Evolutionary conservation across 2,888 invertebrate genomes (phyloP), one percentile per base, ranked within the genome.

Genomic region (Galeopsomyia nigrocyanea): DNA sequence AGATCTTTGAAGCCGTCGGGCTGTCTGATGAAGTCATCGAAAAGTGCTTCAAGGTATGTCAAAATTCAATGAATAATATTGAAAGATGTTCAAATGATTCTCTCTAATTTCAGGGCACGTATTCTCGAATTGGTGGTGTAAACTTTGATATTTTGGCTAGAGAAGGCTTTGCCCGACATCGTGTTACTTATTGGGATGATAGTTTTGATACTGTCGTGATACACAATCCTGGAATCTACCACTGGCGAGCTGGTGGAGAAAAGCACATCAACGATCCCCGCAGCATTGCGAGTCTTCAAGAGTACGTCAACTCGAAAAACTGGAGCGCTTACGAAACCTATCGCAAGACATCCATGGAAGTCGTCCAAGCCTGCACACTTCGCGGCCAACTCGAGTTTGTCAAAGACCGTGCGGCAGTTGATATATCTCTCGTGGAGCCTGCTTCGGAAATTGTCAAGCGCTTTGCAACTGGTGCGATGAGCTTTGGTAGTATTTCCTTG

Each of bases 1-100:
- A 99, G 88, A 99, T 99, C 80, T 99, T 99, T 84, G 99, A 99
- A 87, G 98, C 98, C 0, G 98, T 99, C 13, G 99, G 99, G 0
- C 87, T 99, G 60, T 93, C 94, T 51, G 91, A 94, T 73, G 98
- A 99, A 81, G 95, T 99, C 0, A 91, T 99, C 74, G 94, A 97
- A 71, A 95, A 95, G 82, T 98, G 99, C 87, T 99, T 99, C 88
- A 94, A 88, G 90, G 87, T 89, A 79, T 90, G 91, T 76, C 91
- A 91, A 0, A 91, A 60, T 60, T n/a, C 13, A n/a, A 46, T 0
- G 21, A 63, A 2, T 39, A 55, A 3, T 21, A 6, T 49, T 50
- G 13, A 3, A 61, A 9, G 65, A 67, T 72, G 56, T 56, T 67
- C 73, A 60, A 69, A 46, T 26, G 60, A 65, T 57, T 39, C 74